Conservation (phyloP, 1,140 invertebrate genomes). For the Neuroterus valhalla region DNA sequence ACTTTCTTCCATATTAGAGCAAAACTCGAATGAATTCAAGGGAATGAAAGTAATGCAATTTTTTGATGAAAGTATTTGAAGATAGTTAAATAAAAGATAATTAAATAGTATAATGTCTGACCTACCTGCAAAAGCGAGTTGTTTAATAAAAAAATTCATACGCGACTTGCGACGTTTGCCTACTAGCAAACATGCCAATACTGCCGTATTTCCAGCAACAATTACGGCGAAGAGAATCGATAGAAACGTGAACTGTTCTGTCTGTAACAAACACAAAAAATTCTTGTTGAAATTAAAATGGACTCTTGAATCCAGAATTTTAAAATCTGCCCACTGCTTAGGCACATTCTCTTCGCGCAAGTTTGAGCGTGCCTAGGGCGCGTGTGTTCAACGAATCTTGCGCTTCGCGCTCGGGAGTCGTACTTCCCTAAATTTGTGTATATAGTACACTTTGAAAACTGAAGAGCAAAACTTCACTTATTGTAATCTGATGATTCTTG, state of each 20-base stretch:
- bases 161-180: slow-evolving; percentile 92
- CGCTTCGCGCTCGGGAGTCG: too few species aligned
- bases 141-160: slow-evolving; percentile 98
- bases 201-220: slow-evolving; percentile 91
- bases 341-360: too few species aligned
- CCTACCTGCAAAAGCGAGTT: slow-evolving; percentile 92
- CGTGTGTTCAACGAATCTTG: too few species aligned
- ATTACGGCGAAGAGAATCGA: slow-evolving; percentile 92
- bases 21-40: too few species aligned
- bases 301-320: neutral
- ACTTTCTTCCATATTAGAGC: too few species aligned
- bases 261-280: slow-evolving; percentile 79
- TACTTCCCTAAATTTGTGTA: too few species aligned
- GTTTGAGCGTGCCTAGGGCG: too few species aligned
- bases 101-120: slow-evolving; percentile 38
- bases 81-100: neutral
- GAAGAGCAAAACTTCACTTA: too few species aligned
- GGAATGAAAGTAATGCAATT: neutral
- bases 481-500: too few species aligned
- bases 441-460: too few species aligned
- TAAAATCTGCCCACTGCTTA: too few species aligned
- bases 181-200: slow-evolving; percentile 87
- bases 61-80: neutral
- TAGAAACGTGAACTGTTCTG: slow-evolving; percentile 90
- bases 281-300: neutral